A percentile compares a stretch with the other conserved stretches of the same genome.
Conservation (phyloP, 2,888 invertebrate species). For the Phalera bucephala region DNA sequence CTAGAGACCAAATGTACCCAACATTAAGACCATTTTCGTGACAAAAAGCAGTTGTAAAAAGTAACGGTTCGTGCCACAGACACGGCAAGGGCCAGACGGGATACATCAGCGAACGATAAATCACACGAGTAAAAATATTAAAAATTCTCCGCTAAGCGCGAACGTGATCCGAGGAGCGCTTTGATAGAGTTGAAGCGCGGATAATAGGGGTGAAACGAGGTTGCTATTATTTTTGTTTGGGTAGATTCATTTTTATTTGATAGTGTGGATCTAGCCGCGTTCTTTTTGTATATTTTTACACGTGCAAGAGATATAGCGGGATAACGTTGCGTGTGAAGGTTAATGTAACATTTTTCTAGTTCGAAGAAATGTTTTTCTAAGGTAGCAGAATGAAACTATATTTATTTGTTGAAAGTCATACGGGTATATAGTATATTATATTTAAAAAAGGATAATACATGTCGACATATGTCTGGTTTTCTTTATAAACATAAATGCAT, state of each 20-base stretch:
- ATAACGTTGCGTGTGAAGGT: no score
- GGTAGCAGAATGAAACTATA: no score
- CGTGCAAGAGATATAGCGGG: no score
- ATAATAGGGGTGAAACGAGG: background rate
- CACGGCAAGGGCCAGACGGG: constrained; percentile 8
- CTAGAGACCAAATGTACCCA: no score
- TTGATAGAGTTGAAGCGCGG: background rate
- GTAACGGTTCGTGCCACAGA: constrained; percentile 14
- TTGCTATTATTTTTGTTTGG: background rate
- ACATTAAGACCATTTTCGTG: constrained; percentile 19
- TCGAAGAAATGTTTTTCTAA: no score
- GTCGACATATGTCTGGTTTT: no score
- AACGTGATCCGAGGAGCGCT: constrained; percentile 16
- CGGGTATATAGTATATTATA: no score
- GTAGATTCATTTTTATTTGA: background rate
- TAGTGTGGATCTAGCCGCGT: background rate
- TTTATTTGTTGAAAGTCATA: no score
- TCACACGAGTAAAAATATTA: constrained; percentile 33
- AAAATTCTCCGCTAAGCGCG: constrained; percentile 19
- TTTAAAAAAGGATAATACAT: no score
- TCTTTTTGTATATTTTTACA: no score
- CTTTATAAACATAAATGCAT: no score
- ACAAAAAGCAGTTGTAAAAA: constrained; percentile 20
- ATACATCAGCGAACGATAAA: constrained; percentile 22
- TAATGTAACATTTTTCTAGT: no score